A percentile compares a stretch with the other conserved stretches of the same genome.
Evolutionary conservation across 2,113 vertebrate genomes (phyloP).

Genomic region (Embiotoca jacksoni): DNA sequence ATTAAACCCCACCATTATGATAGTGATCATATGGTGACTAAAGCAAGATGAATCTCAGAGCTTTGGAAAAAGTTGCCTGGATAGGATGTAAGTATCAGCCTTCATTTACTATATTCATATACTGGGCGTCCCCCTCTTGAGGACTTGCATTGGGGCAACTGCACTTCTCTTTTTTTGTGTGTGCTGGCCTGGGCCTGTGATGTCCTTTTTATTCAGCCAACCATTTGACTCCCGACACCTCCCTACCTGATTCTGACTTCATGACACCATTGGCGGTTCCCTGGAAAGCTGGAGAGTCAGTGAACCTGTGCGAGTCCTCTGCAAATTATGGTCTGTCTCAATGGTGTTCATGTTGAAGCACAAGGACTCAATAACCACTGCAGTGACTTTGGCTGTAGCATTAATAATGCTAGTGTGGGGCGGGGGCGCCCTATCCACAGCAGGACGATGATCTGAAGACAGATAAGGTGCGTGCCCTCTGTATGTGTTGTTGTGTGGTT

Average conservation of each 20-base stretch:
- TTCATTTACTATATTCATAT: conserved; percentile 97
- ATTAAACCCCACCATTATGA: conserved; percentile 99
- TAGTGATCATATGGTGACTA: conserved; percentile 99
- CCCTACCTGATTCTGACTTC: background rate
- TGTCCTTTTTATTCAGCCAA: conserved; percentile 11
- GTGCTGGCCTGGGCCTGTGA: conserved; percentile 19
- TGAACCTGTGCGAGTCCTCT: conserved; percentile 85
- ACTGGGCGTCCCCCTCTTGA: conserved; percentile 98
- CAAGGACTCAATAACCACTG: conserved; percentile 83
- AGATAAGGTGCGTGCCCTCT: conserved; percentile 90
- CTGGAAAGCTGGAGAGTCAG: conserved; percentile 60
- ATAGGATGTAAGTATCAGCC: conserved; percentile 99
- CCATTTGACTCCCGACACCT: background rate
- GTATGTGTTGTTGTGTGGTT: conserved; percentile 59
- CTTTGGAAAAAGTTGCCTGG: conserved; percentile 99
- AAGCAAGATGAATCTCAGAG: conserved; percentile 99
- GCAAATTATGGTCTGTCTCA: conserved; percentile 76
- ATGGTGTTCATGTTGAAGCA: conserved; percentile 79
- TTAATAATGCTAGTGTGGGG: conserved; percentile 87
- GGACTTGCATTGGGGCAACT: conserved; percentile 99
- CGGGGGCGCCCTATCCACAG: conserved; percentile 98
- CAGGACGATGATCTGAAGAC: conserved; percentile 97
- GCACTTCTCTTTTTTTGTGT: conserved; percentile 65
- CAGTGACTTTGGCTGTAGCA: conserved; percentile 89
- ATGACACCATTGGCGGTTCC: conserved; percentile 15